Evolutionary conservation across 2,113 vertebrate genomes (phyloP), one percentile per base, ranked within the genome.

Genomic region (Aplodontia rufa): DNA sequence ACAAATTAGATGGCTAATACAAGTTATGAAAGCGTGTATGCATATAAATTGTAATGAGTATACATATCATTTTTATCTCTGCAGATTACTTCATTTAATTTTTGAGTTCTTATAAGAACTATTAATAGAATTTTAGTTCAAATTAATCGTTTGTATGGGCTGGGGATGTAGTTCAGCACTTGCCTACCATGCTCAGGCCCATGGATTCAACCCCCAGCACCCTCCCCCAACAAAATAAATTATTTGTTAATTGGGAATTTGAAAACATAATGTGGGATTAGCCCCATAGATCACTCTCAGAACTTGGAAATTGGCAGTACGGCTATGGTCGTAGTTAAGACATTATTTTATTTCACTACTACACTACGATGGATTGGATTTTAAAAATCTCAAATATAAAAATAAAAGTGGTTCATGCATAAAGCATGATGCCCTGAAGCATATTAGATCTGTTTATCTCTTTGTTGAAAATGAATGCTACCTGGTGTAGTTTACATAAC

Each of bases 391-490:
- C 98, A 98, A 98, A 98, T 98, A 98, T 98, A 98, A 98, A 98
- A 98, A 98, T 98, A 98, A 98, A 98, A 98, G 97, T 92, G 97
- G 97, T 98, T 98, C 98, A 99, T 98, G 98, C 98, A 99, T 99
- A 98, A 99, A 98, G 98, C 98, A 98, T 98, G 98, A 98, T 1
- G 98, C 98, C 98, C 98, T 97, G 97, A 98, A 98, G 98, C 98
- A 95, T 98, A 98, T 98, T 98, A 98, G 98, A 98, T 98, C 98
- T 99, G 98, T 98, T 98, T 99, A 98, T 98, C 98, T 98, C 98
- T 98, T 97, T 98, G 98, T 98, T 98, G 98, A 98, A 98, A 98
- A 98, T 11, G 98, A 98, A 96, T 93, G 0, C 96, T 98, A 98
- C 98, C 98, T 98, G 97, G 95, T 98, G 97, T 97, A 97, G 98